Conservation (phyloP, 2,888 invertebrate species). For the Andrena dorsata region DNA sequence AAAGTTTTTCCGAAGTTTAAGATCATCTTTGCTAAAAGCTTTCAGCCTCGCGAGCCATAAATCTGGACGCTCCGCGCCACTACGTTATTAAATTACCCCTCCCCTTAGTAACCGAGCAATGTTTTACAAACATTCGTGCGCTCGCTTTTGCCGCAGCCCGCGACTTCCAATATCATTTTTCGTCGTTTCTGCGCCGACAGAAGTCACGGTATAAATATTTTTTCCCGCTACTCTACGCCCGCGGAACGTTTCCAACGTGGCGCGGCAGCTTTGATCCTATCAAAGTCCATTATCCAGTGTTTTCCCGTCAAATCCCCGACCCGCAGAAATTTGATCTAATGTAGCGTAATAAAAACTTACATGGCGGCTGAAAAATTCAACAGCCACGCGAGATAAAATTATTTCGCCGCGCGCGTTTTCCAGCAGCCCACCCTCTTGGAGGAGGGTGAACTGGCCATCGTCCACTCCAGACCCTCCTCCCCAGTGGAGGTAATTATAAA, state of each 20-base stretch:
- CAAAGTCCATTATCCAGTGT: conserved; percentile 64
- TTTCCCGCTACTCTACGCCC: conserved; percentile 13
- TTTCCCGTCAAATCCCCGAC: conserved; percentile 26
- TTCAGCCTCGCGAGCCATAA: not conserved
- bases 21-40: conserved; percentile 1
- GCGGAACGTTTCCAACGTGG: not conserved
- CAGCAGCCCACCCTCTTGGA: not conserved
- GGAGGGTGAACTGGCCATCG: not conserved
- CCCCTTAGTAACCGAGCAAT: conserved; percentile 12
- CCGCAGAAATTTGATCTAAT: conserved; percentile 69
- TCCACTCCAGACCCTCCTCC: not conserved
- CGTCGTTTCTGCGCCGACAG: conserved; percentile 53
- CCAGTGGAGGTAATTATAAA: conserved; percentile 8
- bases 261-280: conserved; percentile 52
- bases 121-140: conserved; percentile 62
- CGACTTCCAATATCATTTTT: conserved; percentile 70
- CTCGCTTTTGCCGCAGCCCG: conserved; percentile 50
- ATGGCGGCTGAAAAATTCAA: conserved; percentile 37
- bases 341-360: conserved; percentile 59
- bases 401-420: conserved; percentile 24
- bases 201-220: conserved; percentile 63
- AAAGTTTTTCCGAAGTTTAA: not conserved
- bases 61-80: not conserved
- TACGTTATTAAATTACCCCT: conserved; percentile 26
- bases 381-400: conserved; percentile 39